phyloP scores from a whole-genome alignment of 2,888 invertebrate genomes.

The Drosophila monieri region DNA sequence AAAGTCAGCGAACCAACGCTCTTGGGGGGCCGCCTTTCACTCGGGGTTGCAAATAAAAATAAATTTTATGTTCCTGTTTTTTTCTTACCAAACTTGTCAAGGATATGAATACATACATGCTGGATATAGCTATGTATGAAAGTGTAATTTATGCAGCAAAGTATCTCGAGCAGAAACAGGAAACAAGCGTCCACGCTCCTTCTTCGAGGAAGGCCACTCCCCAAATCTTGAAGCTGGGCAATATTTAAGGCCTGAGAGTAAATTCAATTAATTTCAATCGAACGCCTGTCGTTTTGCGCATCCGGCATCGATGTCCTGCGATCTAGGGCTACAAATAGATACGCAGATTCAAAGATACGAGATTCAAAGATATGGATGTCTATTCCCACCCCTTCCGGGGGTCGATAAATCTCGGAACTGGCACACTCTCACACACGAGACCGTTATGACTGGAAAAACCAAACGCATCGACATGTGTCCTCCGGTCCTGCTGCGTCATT shows the following conservation, averaged over 20 bases:
- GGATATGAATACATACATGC: conserved; percentile 46
- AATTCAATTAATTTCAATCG: conserved; percentile 84
- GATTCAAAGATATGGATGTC: conserved; percentile 28
- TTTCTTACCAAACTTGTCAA: conserved; percentile 43
- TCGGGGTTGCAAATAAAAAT: conserved; percentile 78
- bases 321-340: conserved; percentile 63
- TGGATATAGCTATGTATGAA: conserved; percentile 21
- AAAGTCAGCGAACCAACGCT: conserved; percentile 69
- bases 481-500: conserved; percentile 71
- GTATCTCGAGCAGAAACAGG: conserved; percentile 76
- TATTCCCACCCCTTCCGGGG: conserved; percentile 50
- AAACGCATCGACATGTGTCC: conserved; percentile 59
- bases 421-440: conserved; percentile 60
- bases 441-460: conserved; percentile 64
- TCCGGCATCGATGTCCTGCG: conserved; percentile 74
- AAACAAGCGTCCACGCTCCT: conserved; percentile 54
- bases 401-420: conserved; percentile 60
- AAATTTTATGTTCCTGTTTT: conserved; percentile 81
- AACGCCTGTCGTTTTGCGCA: conserved; percentile 82
- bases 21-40: conserved; percentile 40
- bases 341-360: conserved; percentile 31
- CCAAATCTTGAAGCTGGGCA: conserved; percentile 49
- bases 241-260: conserved; percentile 68
- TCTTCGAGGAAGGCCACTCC: neutral
- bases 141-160: conserved; percentile 76